Base-by-base conservation (phyloP, 2,113 vertebrate genomes). In the Oreotrochilus melanogaster region DNA sequence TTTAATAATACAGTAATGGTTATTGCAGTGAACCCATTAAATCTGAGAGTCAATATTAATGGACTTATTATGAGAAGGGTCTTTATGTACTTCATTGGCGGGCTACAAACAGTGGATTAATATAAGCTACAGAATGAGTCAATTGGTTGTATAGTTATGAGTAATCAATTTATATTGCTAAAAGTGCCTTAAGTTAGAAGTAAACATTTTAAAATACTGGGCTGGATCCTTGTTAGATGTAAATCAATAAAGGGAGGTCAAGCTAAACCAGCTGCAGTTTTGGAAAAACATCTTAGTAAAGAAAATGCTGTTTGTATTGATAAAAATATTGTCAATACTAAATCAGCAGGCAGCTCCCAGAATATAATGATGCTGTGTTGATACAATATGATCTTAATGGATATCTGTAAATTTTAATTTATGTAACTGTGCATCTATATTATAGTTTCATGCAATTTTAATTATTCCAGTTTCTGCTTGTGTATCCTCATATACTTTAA, bases 41-140 rank as follows among this genome's bases (percentile, higher is more conserved):
- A 96, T 95, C 92, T 96, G 78, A 92, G 95, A 97, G 95, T 96
- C 96, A 97, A 95, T 97, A 96, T 97, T 97, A 97, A 98, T 96
- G 90, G 96, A 92, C 95, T 39, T 39, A 39, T 39, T 97, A 96
- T 91, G 86, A 89, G 94, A 95, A 94, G 33, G 92, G 48, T 95
- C 64, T 93, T 92, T 85, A 89, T 95, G 91, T 97, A 97, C 93
- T 97, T 74, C 93, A 98, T 93, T 97, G 96, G 90, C 92, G 97
- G 66, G 43, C 86, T 88, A 88, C 87, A 97, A 94, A 91, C 75
- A 95, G 80, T 85, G 70, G 50, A 82, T 97, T 98, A 95, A 94
- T 97, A 95, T 80, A 91, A 94, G 86, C 45, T 81, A 65, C 71
- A 83, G 65, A 93, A 96, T 92, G 82, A 96, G 90, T 97, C 89